These are phyloP conservation scores for Mamestra configurata DNA, from an alignment of 1,140 invertebrate species.

Conservation along the genomic window DNA sequence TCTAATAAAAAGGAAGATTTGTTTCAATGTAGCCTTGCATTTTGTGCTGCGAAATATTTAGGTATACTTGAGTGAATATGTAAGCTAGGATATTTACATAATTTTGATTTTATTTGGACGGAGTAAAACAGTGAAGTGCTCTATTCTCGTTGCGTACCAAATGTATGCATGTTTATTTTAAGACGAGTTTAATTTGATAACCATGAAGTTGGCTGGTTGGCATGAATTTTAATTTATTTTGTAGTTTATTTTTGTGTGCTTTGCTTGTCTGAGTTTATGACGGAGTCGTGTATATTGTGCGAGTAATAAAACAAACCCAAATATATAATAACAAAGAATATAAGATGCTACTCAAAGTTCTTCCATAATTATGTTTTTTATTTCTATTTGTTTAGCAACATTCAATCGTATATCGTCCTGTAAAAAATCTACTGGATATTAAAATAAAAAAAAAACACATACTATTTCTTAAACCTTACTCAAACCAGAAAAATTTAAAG, in stretches of 20 bases:
- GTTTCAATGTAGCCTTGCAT: conserved; percentile 50
- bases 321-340: not conserved
- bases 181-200: conserved; percentile 25
- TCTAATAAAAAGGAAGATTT: conserved; percentile 56
- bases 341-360: no score
- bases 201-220: conserved; percentile 25
- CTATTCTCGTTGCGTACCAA: conserved; percentile 32
- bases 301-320: not conserved
- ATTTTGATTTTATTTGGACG: conserved; percentile 49
- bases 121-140: conserved; percentile 20
- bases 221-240: conserved; percentile 43
- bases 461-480: conserved; percentile 17
- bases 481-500: conserved; percentile 60
- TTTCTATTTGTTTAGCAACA: no score
- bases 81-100: conserved; percentile 45
- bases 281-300: not conserved
- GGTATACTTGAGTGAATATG: conserved; percentile 21
- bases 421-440: not conserved
- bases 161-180: conserved; percentile 41
- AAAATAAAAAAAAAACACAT: not conserved
- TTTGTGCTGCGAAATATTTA: conserved; percentile 45
- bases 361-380: no score
- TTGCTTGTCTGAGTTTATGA: conserved; percentile 3
- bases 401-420: no score
- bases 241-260: conserved; percentile 18